Base-by-base conservation (phyloP, 2,113 vertebrate genomes). In the Panthera tigris region DNA sequence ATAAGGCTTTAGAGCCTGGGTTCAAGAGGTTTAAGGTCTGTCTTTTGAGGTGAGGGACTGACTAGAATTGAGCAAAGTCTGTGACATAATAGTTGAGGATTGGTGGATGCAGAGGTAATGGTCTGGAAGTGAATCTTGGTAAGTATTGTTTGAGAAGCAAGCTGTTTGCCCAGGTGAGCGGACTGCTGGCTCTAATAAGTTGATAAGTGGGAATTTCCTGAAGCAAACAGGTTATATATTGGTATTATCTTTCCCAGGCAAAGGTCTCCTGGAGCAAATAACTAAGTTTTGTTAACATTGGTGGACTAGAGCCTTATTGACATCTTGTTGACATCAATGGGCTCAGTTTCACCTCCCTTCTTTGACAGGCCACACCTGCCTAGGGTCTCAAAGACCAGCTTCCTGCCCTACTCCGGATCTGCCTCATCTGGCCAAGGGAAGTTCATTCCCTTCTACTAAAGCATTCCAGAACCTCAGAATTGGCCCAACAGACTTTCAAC, bases 191-290 rank as follows among this genome's bases (percentile, higher is more conserved):
- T 86, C 91, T 94, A 76, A 90, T 88, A 76, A 88, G 96, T 7
- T 85, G 76, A 90, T 78, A 65, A 52, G 33, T 92, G 69, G 36
- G 45, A 79, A 96, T 79, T 63, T 96, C 61, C 66, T 89, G 36
- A 96, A 97, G 63, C 29, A 85, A 94, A 68, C 15, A 45, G 52
- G 19, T 97, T 84, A 85, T 96, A 83, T 94, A 88, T 69, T 90
- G 31, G 31, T 57, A 1, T 95, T 93, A 79, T 80, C 76, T 89
- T 94, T 81, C 73, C 36, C 48, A 93, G 89, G 25, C 73, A 85
- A 93, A 78, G 45, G 0, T 74, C 89, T 89, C 73, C 89, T 65
- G 14, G 14, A 94, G 94, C 31, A 78, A 93, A 94, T 55, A 76
- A 33, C 29, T 85, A 41, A 91, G 36, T 55, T n/a, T 78, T 57